Conservation (phyloP, 2,797 vertebrate species). For the Bufotes viridis region DNA sequence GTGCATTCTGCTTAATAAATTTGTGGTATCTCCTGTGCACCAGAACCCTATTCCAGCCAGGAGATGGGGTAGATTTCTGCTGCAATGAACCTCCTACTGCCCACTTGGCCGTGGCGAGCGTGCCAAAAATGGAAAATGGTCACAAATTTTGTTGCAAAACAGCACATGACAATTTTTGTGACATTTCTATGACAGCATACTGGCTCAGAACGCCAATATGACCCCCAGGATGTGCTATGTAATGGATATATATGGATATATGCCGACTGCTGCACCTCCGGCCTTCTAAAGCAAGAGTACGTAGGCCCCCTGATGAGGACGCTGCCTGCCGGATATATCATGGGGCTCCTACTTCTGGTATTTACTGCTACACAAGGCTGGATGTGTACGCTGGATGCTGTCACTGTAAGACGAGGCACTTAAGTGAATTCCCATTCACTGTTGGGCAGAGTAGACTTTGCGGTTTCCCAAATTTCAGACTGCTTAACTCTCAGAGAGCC, state of each 20-base stretch:
- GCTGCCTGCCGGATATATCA: neutral
- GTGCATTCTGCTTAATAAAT: no score
- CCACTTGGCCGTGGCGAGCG: no score
- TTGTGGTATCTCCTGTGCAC: no score
- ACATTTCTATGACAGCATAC: no score
- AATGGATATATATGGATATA: neutral
- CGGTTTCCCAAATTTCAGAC: conserved; percentile 85
- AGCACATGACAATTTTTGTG: no score
- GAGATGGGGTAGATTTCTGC: no score
- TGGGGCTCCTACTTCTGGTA: conserved; percentile 32
- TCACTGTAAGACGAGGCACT: conserved; percentile 70
- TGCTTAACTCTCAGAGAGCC: conserved; percentile 42
- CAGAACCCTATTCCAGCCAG: no score
- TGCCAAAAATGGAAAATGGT: no score
- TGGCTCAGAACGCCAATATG: no score
- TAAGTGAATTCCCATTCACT: conserved; percentile 92
- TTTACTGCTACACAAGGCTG: conserved; percentile 22
- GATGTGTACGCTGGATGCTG: conserved; percentile 52
- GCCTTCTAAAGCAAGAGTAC: neutral
- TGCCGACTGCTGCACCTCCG: no score
- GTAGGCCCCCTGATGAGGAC: neutral
- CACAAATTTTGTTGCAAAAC: no score
- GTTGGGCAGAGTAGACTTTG: conserved; percentile 81
- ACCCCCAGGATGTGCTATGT: neutral
- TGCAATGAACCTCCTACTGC: no score